phyloP scores from a whole-genome alignment of 2,797 vertebrate genomes.

The Trichosurus vulpecula region DNA sequence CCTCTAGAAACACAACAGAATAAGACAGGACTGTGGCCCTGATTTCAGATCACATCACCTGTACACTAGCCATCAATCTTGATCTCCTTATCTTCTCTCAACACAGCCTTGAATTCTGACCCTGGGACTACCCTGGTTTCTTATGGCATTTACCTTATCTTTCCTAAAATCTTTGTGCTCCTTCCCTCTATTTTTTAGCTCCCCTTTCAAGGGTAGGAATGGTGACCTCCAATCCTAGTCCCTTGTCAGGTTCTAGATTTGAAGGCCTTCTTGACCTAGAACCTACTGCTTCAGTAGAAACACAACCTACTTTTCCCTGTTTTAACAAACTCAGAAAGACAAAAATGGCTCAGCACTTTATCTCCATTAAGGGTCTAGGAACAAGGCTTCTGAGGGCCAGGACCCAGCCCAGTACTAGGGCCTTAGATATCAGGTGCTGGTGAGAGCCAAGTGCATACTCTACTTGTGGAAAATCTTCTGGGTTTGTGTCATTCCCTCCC shows the following conservation, averaged over 20 bases:
- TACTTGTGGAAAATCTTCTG: not conserved
- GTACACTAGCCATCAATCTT: not conserved
- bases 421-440: not conserved
- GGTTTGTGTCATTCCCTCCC: not conserved
- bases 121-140: not conserved
- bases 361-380: not conserved
- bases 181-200: not conserved
- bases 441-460: not conserved
- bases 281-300: not conserved
- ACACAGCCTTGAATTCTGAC: not conserved
- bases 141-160: not conserved
- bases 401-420: not conserved
- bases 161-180: not conserved
- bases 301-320: not conserved
- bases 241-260: not conserved
- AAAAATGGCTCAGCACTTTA: not conserved
- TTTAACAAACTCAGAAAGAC: not conserved
- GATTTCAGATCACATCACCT: not conserved
- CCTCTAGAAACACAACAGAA: not conserved
- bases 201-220: not conserved
- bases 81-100: not conserved
- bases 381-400: not conserved
- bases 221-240: not conserved
- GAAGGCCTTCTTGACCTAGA: not conserved
- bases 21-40: not conserved